phyloP scores from a whole-genome alignment of 2,888 invertebrate species.

The Abrostola triplasia region DNA sequence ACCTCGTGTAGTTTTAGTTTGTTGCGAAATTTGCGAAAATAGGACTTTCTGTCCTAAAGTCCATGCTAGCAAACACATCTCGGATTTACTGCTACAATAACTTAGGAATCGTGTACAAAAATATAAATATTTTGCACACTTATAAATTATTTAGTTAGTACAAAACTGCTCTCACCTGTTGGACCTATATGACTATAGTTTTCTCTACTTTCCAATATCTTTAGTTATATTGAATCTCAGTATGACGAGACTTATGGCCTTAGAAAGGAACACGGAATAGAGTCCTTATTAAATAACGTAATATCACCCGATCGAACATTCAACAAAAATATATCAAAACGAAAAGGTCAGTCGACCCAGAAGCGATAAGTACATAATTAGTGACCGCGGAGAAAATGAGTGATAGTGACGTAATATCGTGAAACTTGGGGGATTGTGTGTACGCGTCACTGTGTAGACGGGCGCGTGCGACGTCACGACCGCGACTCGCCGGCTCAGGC shows the following conservation, averaged over 20 bases:
- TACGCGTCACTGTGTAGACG: constrained; percentile 23
- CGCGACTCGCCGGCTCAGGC: constrained; percentile 46
- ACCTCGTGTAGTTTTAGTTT: constrained; percentile 6
- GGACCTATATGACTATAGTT: too few relatives aligned
- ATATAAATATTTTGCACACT: background rate
- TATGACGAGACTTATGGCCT: constrained; percentile 20
- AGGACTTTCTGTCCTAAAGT: too few relatives aligned
- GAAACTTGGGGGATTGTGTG: constrained; percentile 31
- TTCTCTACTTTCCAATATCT: too few relatives aligned
- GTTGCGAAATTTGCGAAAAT: too few relatives aligned
- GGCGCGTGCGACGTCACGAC: constrained; percentile 39
- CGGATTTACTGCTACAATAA: background rate
- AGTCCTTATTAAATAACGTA: constrained; percentile 10
- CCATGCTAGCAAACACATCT: background rate
- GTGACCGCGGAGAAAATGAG: constrained; percentile 9
- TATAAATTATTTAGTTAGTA: background rate
- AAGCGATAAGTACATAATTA: constrained; percentile 2
- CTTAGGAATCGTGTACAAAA: background rate
- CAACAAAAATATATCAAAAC: background rate
- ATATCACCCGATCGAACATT: too few relatives aligned
- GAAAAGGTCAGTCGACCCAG: constrained; percentile 33
- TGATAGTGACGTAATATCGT: constrained; percentile 51
- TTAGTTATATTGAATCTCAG: constrained; percentile 21
- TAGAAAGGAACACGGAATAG: constrained; percentile 5
- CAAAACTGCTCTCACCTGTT: too few relatives aligned